phyloP scores from a whole-genome alignment of 2,888 invertebrate genomes.

The Steinernema hermaphroditum region DNA sequence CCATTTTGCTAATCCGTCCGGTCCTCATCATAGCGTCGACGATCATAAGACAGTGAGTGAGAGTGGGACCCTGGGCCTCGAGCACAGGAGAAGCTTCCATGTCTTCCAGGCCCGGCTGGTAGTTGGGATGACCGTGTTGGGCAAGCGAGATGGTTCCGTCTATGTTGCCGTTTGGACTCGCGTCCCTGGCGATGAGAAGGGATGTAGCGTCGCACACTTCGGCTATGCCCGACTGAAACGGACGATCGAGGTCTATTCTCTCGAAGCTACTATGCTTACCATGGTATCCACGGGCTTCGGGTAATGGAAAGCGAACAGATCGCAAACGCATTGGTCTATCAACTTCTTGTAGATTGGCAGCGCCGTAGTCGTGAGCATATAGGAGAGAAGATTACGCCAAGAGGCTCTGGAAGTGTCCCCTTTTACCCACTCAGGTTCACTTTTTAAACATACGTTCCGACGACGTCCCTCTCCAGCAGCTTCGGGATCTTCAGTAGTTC shows the following conservation, averaged over 20 bases:
- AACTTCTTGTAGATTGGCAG: not conserved
- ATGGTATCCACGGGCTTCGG: not conserved
- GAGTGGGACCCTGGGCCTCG: not conserved
- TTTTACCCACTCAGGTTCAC: too few relatives aligned
- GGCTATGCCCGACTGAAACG: conserved; percentile 3
- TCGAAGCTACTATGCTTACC: not conserved
- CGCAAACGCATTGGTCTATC: not conserved
- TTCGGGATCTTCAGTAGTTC: not conserved
- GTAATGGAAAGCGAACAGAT: not conserved
- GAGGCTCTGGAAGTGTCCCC: not conserved
- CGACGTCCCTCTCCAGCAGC: not conserved
- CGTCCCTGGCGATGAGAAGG: not conserved
- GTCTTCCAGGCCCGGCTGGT: conserved; percentile 6
- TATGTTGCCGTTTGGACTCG: not conserved
- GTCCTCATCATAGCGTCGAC: conserved; percentile 2
- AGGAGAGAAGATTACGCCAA: not conserved
- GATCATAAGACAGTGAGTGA: not conserved
- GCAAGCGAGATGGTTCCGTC: not conserved
- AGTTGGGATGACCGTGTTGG: not conserved
- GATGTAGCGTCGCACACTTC: not conserved
- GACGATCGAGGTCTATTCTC: not conserved
- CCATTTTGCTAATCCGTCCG: not conserved
- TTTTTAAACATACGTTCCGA: not conserved
- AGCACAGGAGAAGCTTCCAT: not conserved
- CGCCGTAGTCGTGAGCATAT: not conserved